phyloP scores from a whole-genome alignment of 2,113 vertebrate species.

The Tamias sibiricus region DNA sequence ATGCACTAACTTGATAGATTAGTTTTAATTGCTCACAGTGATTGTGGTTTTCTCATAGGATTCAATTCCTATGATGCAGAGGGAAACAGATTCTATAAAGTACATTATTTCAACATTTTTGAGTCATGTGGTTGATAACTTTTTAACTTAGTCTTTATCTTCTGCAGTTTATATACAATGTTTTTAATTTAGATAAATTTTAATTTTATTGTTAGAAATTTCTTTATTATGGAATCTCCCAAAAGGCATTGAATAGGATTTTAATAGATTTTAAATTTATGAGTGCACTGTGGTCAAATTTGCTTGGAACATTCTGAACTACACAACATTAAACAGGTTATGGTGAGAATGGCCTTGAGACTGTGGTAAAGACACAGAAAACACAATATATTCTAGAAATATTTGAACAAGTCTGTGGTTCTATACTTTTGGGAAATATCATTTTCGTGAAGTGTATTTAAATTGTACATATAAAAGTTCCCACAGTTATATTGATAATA shows the following conservation, averaged over 20 bases:
- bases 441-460: neutral
- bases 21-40: constrained; percentile 84
- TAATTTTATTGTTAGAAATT: constrained; percentile 13
- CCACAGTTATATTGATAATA: neutral
- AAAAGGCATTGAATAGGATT: neutral
- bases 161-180: constrained; percentile 85
- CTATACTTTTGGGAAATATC: neutral
- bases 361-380: neutral
- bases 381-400: neutral
- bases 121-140: constrained; percentile 86
- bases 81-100: constrained; percentile 78
- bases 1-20: constrained; percentile 68
- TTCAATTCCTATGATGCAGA: constrained; percentile 76
- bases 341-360: neutral
- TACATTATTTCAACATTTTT: constrained; percentile 75
- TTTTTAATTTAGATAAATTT: constrained; percentile 66
- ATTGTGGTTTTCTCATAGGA: constrained; percentile 76
- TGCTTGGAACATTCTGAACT: neutral
- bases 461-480: neutral
- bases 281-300: neutral
- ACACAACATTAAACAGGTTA: neutral
- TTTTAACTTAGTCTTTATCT: constrained; percentile 82
- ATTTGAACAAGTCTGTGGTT: neutral
- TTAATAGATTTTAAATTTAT: constrained; percentile 14
- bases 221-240: constrained; percentile 32